Base-by-base conservation (phyloP, 2,797 vertebrate genomes). In the Girardinus metallicus region DNA sequence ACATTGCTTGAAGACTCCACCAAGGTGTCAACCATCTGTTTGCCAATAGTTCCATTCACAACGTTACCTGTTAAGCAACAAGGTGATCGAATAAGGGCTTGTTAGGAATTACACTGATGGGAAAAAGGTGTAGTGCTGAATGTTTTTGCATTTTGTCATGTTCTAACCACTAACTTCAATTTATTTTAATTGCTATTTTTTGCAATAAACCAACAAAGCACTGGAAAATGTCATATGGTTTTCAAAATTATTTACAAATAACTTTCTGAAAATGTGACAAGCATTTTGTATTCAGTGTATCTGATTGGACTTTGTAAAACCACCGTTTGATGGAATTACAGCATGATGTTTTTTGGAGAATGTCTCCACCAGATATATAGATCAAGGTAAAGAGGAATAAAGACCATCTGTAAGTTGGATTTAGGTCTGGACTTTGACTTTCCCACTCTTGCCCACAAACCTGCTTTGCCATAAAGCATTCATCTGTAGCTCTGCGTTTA, bases 1-100 rank as follows among this genome's bases (percentile, higher is more conserved):
- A 99, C 97, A 49, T 99, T 99, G 94, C 96, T 98, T 31, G 98
- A 99, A 41, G 99, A 99, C 77, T 99, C 99, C 85, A 99, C 97
- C 85, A 99, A 95, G 0, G 98, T 99, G 92, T 99, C 99, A 85
- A 99, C 99, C 99, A 99, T 99, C 93, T 99, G 99, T 93, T 99
- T 99, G 82, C 98, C 99, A 85, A 99, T 99, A 23, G 99, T 99
- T 74, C 99, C 99, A 81, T 99, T 99, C 89, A 99, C 99, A 85
- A 99, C 98, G 57, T 99, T 99, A 78, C 99, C 99, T 99, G 94
- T 68, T 41, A 73, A n/a, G 23, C 4, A 77, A 79, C 1, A 57
- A 62, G 34, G 72, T 10, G n/a, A 81, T 16, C 29, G 23, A 39
- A 47, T 34, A 21, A 39, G 74, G 34, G 2, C 6, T 9, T 70